Evolutionary conservation across 2,888 invertebrate species (phyloP).

Genomic region (Diloba caeruleocephala): DNA sequence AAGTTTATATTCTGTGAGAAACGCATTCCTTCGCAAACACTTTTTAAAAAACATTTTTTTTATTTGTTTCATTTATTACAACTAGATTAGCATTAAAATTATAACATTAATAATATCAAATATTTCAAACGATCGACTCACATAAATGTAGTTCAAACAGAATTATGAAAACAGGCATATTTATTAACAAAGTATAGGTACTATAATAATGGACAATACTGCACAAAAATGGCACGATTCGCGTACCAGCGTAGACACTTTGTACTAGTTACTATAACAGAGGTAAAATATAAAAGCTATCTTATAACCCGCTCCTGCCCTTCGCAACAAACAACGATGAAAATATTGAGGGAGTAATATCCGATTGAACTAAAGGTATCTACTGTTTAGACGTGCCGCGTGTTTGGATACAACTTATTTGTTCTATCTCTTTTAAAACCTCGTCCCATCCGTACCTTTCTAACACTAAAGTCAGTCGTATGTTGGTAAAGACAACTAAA

Average conservation of each 20-base stretch:
- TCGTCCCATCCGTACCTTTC: slow-evolving; percentile 19
- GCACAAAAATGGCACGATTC: slow-evolving; percentile 62
- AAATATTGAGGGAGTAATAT: slow-evolving; percentile 72
- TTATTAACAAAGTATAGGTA: slow-evolving; percentile 53
- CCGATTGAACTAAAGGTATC: slow-evolving; percentile 68
- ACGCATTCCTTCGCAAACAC: slow-evolving; percentile 67
- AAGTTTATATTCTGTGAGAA: slow-evolving; percentile 73
- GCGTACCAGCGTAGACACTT: slow-evolving; percentile 70
- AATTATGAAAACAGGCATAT: slow-evolving; percentile 61
- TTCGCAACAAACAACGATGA: slow-evolving; percentile 76
- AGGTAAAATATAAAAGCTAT: slow-evolving; percentile 84
- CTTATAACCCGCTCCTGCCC: slow-evolving; percentile 71
- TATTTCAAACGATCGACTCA: slow-evolving; percentile 65
- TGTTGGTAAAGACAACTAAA: slow-evolving; percentile 3
- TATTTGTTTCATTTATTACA: slow-evolving; percentile 62
- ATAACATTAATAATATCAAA: slow-evolving; percentile 77
- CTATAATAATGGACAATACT: slow-evolving; percentile 63
- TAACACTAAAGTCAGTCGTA: neutral
- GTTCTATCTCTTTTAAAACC: slow-evolving; percentile 30
- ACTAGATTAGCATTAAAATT: slow-evolving; percentile 72
- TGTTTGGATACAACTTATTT: slow-evolving; percentile 55
- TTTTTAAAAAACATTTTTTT: slow-evolving; percentile 67
- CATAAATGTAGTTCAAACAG: slow-evolving; percentile 59
- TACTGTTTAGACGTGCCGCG: slow-evolving; percentile 63
- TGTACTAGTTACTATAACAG: slow-evolving; percentile 77